phyloP scores from a whole-genome alignment of 2,888 invertebrate genomes.

The Ethmia dodecea region DNA sequence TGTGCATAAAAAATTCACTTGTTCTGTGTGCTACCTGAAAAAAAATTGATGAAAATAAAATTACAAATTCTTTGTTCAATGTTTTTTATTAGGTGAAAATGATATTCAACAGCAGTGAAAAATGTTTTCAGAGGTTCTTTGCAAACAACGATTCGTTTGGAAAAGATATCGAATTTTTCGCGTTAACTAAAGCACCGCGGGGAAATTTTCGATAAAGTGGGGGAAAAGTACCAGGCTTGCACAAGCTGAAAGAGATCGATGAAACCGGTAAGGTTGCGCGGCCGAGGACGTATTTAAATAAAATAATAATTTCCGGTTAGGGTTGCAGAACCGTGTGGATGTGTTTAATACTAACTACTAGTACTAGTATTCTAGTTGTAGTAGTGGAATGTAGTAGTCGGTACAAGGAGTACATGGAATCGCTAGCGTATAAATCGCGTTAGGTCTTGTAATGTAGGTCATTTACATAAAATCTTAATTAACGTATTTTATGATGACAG shows the following conservation, averaged over 20 bases:
- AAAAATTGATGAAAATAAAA: no score
- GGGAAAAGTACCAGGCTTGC: conserved; percentile 53
- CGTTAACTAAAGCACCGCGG: conserved; percentile 25
- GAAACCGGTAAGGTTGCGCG: conserved; percentile 18
- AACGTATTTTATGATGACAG: no score
- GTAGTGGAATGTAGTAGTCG: conserved; percentile 19
- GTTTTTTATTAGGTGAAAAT: no score
- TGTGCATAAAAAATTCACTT: no score
- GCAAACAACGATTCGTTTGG: no score
- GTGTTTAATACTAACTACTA: conserved; percentile 23
- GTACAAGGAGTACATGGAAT: conserved; percentile 18
- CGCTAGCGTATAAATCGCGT: no score
- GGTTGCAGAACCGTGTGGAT: conserved; percentile 32
- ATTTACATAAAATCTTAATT: no score
- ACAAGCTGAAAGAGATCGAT: conserved; percentile 25
- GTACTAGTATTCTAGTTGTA: conserved; percentile 12
- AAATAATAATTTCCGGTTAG: conserved; percentile 55
- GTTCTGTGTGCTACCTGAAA: no score
- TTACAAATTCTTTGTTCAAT: no score
- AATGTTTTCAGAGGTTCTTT: no score
- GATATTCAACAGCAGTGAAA: no score
- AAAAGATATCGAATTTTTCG: conserved; percentile 19
- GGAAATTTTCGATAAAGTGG: conserved; percentile 61
- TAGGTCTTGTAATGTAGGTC: no score
- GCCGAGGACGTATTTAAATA: conserved; percentile 44